Conservation (phyloP, 1,140 invertebrate genomes). For the Pogonomyrmex barbatus region DNA sequence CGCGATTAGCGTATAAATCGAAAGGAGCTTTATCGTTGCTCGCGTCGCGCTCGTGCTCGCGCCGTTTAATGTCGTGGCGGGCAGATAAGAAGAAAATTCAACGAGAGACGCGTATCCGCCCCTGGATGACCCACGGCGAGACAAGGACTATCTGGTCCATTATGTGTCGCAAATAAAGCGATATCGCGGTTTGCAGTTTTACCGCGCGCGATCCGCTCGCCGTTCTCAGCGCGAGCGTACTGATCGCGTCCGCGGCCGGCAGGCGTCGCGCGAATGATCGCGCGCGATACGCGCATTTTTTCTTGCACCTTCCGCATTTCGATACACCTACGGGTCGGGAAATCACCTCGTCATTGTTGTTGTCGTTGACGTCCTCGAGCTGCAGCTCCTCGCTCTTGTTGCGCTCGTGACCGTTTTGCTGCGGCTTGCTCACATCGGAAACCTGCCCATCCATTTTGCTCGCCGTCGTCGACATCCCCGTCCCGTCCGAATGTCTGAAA, state of each 20-base stretch:
- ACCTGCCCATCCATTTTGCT: conserved; percentile 75
- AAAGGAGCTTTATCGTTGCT: background rate
- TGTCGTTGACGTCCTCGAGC: conserved; percentile 76
- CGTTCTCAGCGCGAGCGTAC: conserved; percentile 26
- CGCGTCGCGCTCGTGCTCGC: background rate
- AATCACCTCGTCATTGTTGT: conserved; percentile 79
- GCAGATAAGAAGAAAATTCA: conserved; percentile 47
- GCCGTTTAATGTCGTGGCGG: conserved; percentile 10
- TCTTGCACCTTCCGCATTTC: conserved; percentile 39
- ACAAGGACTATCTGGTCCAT: conserved; percentile 58
- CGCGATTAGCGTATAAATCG: conserved; percentile 3
- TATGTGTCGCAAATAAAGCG: conserved; percentile 60
- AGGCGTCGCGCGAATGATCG: background rate
- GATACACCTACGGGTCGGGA: conserved; percentile 21
- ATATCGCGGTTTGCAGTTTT: conserved; percentile 52
- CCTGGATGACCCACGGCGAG: conserved; percentile 45
- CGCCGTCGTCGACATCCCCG: conserved; percentile 81
- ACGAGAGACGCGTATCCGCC: conserved; percentile 29
- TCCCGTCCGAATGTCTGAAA: conserved; percentile 74
- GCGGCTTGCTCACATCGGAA: conserved; percentile 62
- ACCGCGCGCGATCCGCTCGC: background rate
- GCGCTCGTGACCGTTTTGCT: conserved; percentile 76
- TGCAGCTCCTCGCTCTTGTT: conserved; percentile 79
- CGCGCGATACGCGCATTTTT: background rate
- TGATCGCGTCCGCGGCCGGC: conserved; percentile 5